Evolutionary conservation across 2,113 vertebrate genomes (phyloP).

Genomic region (Elgaria multicarinata): DNA sequence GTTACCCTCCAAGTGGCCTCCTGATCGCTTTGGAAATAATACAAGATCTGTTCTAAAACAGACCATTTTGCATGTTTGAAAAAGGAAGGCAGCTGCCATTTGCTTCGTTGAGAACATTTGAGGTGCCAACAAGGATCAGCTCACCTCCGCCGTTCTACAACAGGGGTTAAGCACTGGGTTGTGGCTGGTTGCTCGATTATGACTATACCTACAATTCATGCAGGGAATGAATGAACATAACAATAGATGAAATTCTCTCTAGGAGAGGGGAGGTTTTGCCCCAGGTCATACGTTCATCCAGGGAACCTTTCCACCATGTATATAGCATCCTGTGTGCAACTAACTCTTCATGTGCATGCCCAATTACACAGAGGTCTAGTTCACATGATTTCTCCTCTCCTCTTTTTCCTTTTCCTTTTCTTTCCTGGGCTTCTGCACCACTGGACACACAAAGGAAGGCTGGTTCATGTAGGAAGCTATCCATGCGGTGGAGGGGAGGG

Average conservation of each 20-base stretch:
- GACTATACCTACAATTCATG: neutral
- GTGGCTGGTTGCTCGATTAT: neutral
- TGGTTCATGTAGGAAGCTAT: no score
- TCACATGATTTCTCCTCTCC: neutral
- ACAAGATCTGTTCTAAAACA: neutral
- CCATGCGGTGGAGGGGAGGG: no score
- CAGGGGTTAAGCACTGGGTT: neutral
- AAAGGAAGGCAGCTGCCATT: accelerated
- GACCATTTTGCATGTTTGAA: neutral
- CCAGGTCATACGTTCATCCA: neutral
- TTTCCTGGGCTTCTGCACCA: no score
- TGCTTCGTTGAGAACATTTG: accelerated
- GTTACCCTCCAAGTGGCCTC: neutral
- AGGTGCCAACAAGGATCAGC: accelerated
- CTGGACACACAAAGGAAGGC: no score
- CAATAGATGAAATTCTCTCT: neutral
- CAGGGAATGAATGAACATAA: no score
- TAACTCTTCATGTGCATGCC: no score
- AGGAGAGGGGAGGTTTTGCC: no score
- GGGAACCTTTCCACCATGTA: neutral
- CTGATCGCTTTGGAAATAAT: accelerated
- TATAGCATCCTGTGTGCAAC: neutral
- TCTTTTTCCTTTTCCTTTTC: no score
- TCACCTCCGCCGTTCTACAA: neutral
- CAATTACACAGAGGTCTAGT: neutral